Conservation (phyloP, 2,113 vertebrate genomes). For the Gulo gulo region DNA sequence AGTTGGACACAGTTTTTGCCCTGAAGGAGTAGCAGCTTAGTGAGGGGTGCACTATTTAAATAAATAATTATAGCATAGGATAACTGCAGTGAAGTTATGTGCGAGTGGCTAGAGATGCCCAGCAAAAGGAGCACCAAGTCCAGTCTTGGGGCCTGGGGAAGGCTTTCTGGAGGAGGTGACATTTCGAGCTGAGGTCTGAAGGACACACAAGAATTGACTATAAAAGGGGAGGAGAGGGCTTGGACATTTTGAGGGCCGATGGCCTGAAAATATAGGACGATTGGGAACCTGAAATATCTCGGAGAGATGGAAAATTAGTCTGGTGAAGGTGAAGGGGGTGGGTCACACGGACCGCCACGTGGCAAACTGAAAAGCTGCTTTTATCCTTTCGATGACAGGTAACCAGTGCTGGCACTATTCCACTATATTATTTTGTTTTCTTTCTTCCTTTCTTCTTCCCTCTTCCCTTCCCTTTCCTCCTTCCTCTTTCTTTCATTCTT, state of each 20-base stretch:
- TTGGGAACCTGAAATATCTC: not conserved
- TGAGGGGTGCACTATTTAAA: not conserved
- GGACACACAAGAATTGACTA: not conserved
- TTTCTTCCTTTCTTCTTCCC: not conserved
- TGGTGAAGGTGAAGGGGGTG: not conserved
- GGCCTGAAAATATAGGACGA: not conserved
- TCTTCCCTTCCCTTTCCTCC: too few relatives aligned
- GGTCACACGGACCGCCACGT: fast-evolving
- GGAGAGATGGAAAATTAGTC: not conserved
- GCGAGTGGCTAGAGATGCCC: not conserved
- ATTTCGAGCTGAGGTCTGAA: not conserved
- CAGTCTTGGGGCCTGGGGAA: not conserved
- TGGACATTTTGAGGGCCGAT: not conserved
- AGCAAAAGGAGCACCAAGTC: not conserved
- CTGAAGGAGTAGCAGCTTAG: not conserved
- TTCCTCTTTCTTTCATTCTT: too few relatives aligned
- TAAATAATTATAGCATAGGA: not conserved
- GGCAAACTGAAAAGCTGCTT: not conserved
- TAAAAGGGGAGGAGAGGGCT: not conserved
- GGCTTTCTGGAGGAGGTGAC: not conserved
- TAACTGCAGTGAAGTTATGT: not conserved
- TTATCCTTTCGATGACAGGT: not conserved
- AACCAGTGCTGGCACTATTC: not conserved
- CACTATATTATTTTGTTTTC: conserved; percentile 1
- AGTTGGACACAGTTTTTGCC: not conserved